phyloP scores from a whole-genome alignment of 1,140 invertebrate species.

The Tetraneura akinire region DNA sequence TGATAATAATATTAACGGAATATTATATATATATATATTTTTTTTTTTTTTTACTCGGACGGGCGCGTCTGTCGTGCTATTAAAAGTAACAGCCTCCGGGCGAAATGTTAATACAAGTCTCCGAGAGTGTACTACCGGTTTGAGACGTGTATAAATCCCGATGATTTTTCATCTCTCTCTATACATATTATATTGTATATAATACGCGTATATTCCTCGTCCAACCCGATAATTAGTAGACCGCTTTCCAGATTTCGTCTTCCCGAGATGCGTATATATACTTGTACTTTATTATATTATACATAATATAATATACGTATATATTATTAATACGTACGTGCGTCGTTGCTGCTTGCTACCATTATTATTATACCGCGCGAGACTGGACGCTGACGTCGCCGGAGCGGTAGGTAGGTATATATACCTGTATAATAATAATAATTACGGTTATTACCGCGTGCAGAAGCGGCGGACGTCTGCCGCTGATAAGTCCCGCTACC shows the following conservation, averaged over 20 bases:
- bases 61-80: slow-evolving; percentile 24
- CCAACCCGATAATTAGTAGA: slow-evolving; percentile 48
- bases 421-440: no score
- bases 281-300: not conserved
- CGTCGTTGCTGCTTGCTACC: not conserved
- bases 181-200: not conserved
- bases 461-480: not conserved
- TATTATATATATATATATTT: no score
- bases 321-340: not conserved
- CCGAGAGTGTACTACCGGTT: slow-evolving; percentile 48
- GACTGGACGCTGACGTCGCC: not conserved
- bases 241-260: slow-evolving; percentile 50
- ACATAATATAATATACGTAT: no score
- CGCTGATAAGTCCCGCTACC: slow-evolving; percentile 25
- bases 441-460: slow-evolving; percentile 39
- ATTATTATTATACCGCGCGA: not conserved
- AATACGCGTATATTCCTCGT: not conserved
- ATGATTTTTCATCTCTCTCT: slow-evolving; percentile 19
- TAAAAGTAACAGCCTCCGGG: slow-evolving; percentile 43
- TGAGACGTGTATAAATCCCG: slow-evolving; percentile 43
- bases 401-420: not conserved
- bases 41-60: slow-evolving; percentile 30
- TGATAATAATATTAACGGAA: slow-evolving; percentile 28
- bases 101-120: slow-evolving; percentile 40
- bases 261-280: not conserved